Conservation (phyloP, 1,140 invertebrate genomes). For the Polypedilum pembai region DNA sequence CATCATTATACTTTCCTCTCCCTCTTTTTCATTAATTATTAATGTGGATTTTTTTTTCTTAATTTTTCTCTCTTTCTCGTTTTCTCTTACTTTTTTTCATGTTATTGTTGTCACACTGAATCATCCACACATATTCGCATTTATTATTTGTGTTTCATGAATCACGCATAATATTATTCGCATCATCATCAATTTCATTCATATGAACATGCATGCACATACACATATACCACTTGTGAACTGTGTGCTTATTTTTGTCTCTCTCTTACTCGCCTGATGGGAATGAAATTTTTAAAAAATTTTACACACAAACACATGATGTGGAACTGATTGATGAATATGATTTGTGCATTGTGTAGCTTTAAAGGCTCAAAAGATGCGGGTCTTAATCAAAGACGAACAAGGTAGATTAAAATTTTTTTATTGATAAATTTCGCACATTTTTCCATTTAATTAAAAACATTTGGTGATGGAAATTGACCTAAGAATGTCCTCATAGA, state of each 20-base stretch:
- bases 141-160: not conserved
- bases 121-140: not conserved
- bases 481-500: no score
- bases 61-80: conserved; percentile 34
- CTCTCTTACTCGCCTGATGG: not conserved
- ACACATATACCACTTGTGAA: not conserved
- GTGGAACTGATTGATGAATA: not conserved
- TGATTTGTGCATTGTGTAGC: conserved; percentile 40
- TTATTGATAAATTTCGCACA: not conserved
- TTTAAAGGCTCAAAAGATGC: conserved; percentile 52
- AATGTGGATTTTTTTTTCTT: conserved; percentile 38
- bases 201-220: not conserved
- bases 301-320: not conserved
- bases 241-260: not conserved
- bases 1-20: not conserved
- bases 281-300: not conserved
- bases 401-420: conserved; percentile 34
- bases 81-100: conserved; percentile 30
- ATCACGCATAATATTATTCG: conserved; percentile 17
- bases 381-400: conserved; percentile 41
- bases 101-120: conserved; percentile 19
- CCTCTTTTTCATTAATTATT: conserved; percentile 29
- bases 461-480: not conserved
- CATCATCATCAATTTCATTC: not conserved
- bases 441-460: not conserved